Percentiles rank a stretch among this genome's conserved stretches.
phyloP scores from a whole-genome alignment of 2,888 invertebrate genomes.

The Cataglyphis altisquamis region DNA sequence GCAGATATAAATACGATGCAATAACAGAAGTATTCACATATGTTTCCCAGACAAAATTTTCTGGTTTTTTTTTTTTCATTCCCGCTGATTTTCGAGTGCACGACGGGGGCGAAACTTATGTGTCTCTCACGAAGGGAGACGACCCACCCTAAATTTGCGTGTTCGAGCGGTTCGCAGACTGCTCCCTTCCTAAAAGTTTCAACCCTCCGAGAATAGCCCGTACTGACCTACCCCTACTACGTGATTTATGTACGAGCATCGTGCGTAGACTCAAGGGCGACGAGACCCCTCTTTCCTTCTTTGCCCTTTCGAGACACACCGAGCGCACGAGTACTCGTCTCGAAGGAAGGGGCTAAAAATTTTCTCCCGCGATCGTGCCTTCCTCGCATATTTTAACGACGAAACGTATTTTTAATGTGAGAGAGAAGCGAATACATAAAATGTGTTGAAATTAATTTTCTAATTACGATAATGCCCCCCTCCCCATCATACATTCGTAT shows the following conservation, averaged over 20 bases:
- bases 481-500: not conserved
- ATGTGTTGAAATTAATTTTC: constrained; percentile 3
- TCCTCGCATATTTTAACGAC: constrained; percentile 56
- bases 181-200: constrained; percentile 79
- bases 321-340: constrained; percentile 59
- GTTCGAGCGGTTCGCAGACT: constrained; percentile 55
- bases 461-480: not conserved
- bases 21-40: constrained; percentile 5
- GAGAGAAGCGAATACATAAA: not conserved
- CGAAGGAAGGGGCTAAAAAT: constrained; percentile 70
- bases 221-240: constrained; percentile 84
- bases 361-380: constrained; percentile 69
- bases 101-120: constrained; percentile 79
- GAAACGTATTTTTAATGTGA: constrained; percentile 58
- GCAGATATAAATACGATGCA: not conserved
- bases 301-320: constrained; percentile 73
- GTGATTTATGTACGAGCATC: constrained; percentile 83
- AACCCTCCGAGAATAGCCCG: constrained; percentile 80
- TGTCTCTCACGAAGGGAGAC: constrained; percentile 80
- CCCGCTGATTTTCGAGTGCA: constrained; percentile 38
- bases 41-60: not conserved
- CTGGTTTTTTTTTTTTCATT: not conserved
- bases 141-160: constrained; percentile 57
- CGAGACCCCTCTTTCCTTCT: constrained; percentile 76
- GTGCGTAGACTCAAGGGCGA: constrained; percentile 74